These are phyloP conservation scores for Trichogramma evanescens DNA, from an alignment of 2,888 invertebrate genomes.

Conservation along the genomic window DNA sequence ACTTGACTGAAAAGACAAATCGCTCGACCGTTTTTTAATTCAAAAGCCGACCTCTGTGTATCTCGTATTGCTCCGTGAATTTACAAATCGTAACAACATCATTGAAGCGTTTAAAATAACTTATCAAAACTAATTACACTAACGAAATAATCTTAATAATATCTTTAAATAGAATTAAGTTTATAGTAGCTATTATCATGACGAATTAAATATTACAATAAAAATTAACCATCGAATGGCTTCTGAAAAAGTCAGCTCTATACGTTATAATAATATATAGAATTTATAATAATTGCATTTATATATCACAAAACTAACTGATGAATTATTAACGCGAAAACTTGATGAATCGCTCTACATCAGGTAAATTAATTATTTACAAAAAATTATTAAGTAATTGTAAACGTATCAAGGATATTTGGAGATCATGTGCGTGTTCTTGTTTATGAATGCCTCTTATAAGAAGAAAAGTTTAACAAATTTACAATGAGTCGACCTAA, in stretches of 20 bases:
- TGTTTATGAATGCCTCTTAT: too few relatives aligned
- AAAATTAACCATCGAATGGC: constrained; percentile 12
- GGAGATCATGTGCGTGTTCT: too few relatives aligned
- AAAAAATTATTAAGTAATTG: constrained; percentile 19
- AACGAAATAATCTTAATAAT: constrained; percentile 18
- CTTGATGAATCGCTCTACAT: constrained; percentile 18
- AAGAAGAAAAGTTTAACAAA: too few relatives aligned
- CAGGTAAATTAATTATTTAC: constrained; percentile 24
- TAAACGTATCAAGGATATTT: constrained; percentile 11
- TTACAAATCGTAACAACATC: constrained; percentile 19
- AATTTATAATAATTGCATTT: constrained; percentile 20
- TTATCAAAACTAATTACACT: constrained; percentile 15
- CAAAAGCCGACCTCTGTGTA: neutral
- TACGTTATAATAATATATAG: constrained; percentile 14
- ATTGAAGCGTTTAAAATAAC: neutral
- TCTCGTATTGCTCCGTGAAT: constrained; percentile 6
- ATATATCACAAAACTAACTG: constrained; percentile 24
- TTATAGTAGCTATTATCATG: constrained; percentile 13
- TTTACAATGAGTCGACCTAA: too few relatives aligned
- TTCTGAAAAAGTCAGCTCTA: neutral
- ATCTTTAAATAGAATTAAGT: constrained; percentile 6
- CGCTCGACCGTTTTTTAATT: constrained; percentile 8
- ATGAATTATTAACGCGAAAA: constrained; percentile 15
- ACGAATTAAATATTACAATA: constrained; percentile 8
- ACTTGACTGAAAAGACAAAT: constrained; percentile 12